phyloP scores from a whole-genome alignment of 2,113 vertebrate genomes.

The Callipepla squamata region DNA sequence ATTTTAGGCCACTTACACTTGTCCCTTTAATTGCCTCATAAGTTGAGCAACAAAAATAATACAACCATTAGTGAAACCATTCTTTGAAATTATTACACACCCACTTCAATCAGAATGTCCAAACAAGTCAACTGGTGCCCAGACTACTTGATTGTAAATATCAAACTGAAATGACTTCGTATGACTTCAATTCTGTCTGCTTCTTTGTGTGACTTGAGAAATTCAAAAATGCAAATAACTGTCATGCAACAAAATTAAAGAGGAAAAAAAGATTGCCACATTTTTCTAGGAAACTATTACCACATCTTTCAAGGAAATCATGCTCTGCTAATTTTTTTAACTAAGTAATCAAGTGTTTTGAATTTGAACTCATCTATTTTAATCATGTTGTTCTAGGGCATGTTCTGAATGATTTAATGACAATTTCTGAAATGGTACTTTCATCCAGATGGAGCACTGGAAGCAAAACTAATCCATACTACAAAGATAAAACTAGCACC shows the following conservation, averaged over 20 bases:
- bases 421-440: constrained; percentile 13
- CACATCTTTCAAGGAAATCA: constrained; percentile 50
- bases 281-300: constrained; percentile 61
- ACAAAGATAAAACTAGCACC: background rate
- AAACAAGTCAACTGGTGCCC: background rate
- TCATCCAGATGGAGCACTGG: background rate
- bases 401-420: background rate
- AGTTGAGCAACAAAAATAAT: constrained; percentile 4
- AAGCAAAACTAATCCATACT: background rate
- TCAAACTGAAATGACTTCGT: background rate
- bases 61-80: background rate
- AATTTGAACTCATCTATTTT: constrained; percentile 33
- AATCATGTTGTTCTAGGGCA: background rate
- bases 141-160: background rate
- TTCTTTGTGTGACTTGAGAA: background rate
- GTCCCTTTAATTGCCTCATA: background rate
- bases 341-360: constrained; percentile 8
- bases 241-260: background rate
- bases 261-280: background rate
- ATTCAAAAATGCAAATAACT: background rate
- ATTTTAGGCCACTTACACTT: background rate
- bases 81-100: background rate
- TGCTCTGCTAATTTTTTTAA: constrained; percentile 6
- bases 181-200: background rate
- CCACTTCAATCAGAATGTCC: background rate